A percentile compares a stretch with the other conserved stretches of the same genome.
Evolutionary conservation across 1,140 invertebrate species (phyloP).

Genomic region (Phymorhynchus buccinoides): DNA sequence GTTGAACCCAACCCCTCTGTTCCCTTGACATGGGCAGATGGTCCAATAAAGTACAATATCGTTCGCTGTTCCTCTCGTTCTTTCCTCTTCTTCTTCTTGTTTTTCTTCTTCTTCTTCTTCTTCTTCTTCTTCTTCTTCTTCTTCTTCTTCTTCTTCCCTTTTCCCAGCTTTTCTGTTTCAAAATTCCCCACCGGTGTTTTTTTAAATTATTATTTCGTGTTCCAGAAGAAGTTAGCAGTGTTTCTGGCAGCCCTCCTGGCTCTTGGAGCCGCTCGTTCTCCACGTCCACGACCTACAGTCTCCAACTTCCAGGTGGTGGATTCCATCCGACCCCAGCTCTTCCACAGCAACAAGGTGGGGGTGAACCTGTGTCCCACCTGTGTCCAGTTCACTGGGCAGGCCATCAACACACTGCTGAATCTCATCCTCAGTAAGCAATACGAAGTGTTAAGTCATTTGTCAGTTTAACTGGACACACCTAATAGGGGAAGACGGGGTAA

Average conservation of each 20-base stretch:
- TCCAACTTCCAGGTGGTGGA: neutral
- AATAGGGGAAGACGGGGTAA: too few relatives aligned
- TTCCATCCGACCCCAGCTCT: neutral
- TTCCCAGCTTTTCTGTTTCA: too few relatives aligned
- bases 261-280: neutral
- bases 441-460: too few relatives aligned
- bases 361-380: constrained; percentile 59
- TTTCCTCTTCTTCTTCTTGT: too few relatives aligned
- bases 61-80: constrained; percentile 33
- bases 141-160: constrained; percentile 4
- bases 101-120: too few relatives aligned
- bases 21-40: too few relatives aligned
- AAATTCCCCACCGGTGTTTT: too few relatives aligned
- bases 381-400: constrained; percentile 62
- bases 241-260: constrained; percentile 6
- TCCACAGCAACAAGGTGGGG: constrained; percentile 25
- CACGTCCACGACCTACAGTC: neutral
- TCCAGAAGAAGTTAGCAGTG: constrained; percentile 4
- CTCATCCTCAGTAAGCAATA: constrained; percentile 60
- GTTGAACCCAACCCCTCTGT: too few relatives aligned
- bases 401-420: constrained; percentile 62
- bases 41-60: too few relatives aligned
- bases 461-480: too few relatives aligned
- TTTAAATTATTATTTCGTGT: neutral
- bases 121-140: constrained; percentile 28